These are phyloP conservation scores for Delia radicum DNA, from an alignment of 1,140 invertebrate genomes.

Conservation along the genomic window DNA sequence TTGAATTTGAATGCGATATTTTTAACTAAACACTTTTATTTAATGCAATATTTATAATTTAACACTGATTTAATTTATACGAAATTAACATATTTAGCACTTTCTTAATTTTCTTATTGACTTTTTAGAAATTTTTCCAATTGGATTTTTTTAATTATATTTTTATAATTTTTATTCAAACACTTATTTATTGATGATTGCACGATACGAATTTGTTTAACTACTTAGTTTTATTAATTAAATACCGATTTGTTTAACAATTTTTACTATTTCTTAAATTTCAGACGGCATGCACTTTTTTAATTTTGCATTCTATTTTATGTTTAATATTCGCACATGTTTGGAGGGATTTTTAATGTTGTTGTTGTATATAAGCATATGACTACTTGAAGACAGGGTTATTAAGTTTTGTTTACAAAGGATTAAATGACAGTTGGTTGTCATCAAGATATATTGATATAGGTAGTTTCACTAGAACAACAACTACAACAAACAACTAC, in stretches of 20 bases:
- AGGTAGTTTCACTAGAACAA: too few species aligned
- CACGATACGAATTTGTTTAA: too few species aligned
- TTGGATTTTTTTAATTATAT: not conserved
- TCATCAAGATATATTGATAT: not conserved
- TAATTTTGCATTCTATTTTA: not conserved
- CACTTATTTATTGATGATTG: too few species aligned
- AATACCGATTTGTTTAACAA: not conserved
- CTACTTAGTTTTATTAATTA: too few species aligned
- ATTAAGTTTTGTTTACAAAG: not conserved
- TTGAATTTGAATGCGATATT: not conserved
- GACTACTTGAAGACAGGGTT: not conserved
- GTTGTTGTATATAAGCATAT: not conserved
- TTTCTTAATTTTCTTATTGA: not conserved
- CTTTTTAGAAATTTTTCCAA: not conserved
- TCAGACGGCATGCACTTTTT: not conserved
- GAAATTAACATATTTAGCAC: not conserved
- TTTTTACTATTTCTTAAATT: not conserved
- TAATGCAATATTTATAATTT: not conserved
- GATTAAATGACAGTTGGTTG: too few species aligned
- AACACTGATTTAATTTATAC: not conserved
- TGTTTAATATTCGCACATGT: not conserved
- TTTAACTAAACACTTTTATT: not conserved
- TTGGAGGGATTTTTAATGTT: not conserved
- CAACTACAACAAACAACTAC: too few species aligned
- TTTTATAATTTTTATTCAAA: not conserved